These are phyloP conservation scores for Melitaea athalia DNA, from an alignment of 2,888 invertebrate genomes.

Conservation along the genomic window DNA sequence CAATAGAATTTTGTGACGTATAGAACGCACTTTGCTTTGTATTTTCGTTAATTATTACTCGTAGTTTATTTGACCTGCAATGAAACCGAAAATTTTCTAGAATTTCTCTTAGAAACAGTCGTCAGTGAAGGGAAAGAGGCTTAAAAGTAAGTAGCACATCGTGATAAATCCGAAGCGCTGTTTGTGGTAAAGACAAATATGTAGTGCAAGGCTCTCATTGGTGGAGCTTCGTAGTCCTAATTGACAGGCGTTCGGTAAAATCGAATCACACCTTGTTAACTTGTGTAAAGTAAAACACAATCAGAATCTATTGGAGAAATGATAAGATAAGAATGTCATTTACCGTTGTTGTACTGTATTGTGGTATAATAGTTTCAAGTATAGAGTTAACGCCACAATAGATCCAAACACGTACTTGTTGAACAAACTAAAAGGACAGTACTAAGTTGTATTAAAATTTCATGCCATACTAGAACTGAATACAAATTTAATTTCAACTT, in stretches of 20 bases:
- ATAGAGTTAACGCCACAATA: background rate
- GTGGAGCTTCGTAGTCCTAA: conserved; percentile 67
- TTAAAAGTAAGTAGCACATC: conserved; percentile 47
- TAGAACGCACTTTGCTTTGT: background rate
- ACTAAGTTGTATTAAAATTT: conserved; percentile 14
- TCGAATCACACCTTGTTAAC: conserved; percentile 48
- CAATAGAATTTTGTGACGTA: background rate
- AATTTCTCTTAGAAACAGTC: conserved; percentile 38
- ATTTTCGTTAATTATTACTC: background rate
- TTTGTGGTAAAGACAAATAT: conserved; percentile 55
- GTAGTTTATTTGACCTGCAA: background rate
- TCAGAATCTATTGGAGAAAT: conserved; percentile 9
- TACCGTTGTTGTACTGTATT: background rate
- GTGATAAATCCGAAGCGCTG: conserved; percentile 54
- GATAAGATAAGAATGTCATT: background rate
- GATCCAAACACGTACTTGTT: background rate
- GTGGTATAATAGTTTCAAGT: background rate
- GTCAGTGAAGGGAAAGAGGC: conserved; percentile 46
- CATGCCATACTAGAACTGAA: conserved; percentile 44
- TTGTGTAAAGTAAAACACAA: background rate
- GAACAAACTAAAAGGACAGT: conserved; percentile 3
- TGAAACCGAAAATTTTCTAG: background rate
- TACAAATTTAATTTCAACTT: conserved; percentile 68
- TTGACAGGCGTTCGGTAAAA: conserved; percentile 69
- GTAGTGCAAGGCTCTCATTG: conserved; percentile 58